These are phyloP conservation scores for Archegozetes longisetosus DNA, from an alignment of 1,140 invertebrate genomes.

Conservation along the genomic window DNA sequence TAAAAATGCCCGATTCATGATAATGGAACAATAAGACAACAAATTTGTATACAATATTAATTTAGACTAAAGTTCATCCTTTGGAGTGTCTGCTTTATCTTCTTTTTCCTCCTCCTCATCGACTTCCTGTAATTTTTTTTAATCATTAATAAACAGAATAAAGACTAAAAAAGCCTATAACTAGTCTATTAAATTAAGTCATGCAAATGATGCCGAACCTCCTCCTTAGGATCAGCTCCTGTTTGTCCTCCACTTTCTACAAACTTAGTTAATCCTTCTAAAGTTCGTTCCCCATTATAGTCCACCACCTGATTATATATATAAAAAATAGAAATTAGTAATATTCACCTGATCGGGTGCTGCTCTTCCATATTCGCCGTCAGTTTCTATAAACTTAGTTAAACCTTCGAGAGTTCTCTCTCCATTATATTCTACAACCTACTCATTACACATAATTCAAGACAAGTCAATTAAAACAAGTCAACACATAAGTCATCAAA, in stretches of 20 bases:
- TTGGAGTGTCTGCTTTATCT: conserved; percentile 10
- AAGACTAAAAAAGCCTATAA: not conserved
- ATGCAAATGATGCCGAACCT: conserved; percentile 31
- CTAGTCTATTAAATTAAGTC: not conserved
- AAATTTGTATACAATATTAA: not conserved
- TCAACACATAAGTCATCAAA: not conserved
- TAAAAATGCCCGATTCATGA: too few relatives aligned
- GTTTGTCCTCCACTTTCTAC: conserved; percentile 56
- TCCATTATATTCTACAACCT: conserved; percentile 81
- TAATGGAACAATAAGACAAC: not conserved
- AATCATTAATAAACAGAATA: not conserved
- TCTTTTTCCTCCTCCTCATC: conserved; percentile 18
- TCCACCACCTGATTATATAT: conserved; percentile 49
- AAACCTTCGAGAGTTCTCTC: conserved; percentile 86
- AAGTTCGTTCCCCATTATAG: conserved; percentile 82
- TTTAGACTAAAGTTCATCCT: conserved; percentile 16
- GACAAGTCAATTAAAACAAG: not conserved
- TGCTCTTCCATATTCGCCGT: conserved; percentile 46
- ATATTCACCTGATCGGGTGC: conserved; percentile 34
- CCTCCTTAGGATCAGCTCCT: conserved; percentile 41
- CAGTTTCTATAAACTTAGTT: conserved; percentile 73
- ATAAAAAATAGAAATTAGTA: conserved; percentile 4
- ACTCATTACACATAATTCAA: conserved; percentile 18
- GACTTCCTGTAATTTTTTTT: conserved; percentile 10
- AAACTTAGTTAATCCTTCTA: conserved; percentile 83